Percentiles rank a stretch among this genome's conserved stretches.
These are phyloP conservation scores for Chymomyza fuscimana DNA, from an alignment of 2,888 invertebrate genomes.

Conservation along the genomic window DNA sequence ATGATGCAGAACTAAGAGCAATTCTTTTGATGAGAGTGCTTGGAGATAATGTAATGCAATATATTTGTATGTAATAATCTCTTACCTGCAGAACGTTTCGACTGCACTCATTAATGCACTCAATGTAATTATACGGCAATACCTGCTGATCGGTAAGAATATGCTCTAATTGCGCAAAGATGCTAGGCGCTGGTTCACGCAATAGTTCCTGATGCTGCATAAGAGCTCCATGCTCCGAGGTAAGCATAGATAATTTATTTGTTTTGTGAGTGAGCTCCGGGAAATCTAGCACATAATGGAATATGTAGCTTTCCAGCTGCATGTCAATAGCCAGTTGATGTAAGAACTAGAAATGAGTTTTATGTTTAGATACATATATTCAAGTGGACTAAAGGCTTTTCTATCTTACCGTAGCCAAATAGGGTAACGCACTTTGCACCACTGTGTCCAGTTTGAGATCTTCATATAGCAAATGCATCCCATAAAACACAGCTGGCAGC, in stretches of 20 bases:
- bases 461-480: conserved; percentile 94
- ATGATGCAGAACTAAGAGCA: too few relatives aligned
- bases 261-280: conserved; percentile 83
- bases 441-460: conserved; percentile 91
- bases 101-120: conserved; percentile 86
- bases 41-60: too few relatives aligned
- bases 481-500: conserved; percentile 87
- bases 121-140: conserved; percentile 86
- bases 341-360: conserved; percentile 81
- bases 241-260: conserved; percentile 65
- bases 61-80: not conserved
- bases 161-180: conserved; percentile 86
- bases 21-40: too few relatives aligned
- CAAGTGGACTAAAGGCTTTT: not conserved
- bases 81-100: conserved; percentile 88
- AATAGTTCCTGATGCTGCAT: conserved; percentile 82
- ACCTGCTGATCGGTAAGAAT: conserved; percentile 82
- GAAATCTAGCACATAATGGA: conserved; percentile 93
- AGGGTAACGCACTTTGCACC: conserved; percentile 84
- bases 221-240: conserved; percentile 82
- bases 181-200: conserved; percentile 81
- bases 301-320: conserved; percentile 84
- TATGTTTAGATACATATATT: not conserved
- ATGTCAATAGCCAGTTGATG: conserved; percentile 89
- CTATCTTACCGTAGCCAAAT: conserved; percentile 82